phyloP scores from a whole-genome alignment of 2,888 invertebrate species.

The Mimumesa dahlbomi region DNA sequence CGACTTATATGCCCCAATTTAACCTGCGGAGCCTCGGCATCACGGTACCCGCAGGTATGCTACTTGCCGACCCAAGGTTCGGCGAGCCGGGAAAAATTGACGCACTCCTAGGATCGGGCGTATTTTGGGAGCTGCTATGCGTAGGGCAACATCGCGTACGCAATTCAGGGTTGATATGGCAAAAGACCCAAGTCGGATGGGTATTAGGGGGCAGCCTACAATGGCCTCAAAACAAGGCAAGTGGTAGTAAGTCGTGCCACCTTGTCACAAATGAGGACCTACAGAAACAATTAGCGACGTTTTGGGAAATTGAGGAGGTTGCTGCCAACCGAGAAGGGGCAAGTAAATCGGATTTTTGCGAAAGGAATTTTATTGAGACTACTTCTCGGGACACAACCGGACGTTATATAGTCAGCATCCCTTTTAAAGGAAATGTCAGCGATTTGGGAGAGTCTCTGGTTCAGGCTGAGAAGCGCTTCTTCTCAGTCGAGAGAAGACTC shows the following conservation, averaged over 20 bases:
- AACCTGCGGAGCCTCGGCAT: not conserved
- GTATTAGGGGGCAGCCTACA: not conserved
- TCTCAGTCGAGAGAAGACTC: not conserved
- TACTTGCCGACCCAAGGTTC: slow-evolving; percentile 15
- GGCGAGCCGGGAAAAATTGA: slow-evolving; percentile 9
- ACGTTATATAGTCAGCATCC: slow-evolving; percentile 4
- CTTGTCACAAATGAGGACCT: slow-evolving; percentile 1
- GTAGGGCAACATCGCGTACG: slow-evolving; percentile 7
- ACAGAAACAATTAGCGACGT: not conserved
- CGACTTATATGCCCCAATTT: not conserved
- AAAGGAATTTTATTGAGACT: not conserved
- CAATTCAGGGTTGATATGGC: not conserved
- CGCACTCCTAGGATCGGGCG: slow-evolving; percentile 9
- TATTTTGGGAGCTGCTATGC: slow-evolving; percentile 26
- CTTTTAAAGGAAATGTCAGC: not conserved
- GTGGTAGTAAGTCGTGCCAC: not conserved
- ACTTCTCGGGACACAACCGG: not conserved
- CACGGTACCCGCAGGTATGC: not conserved
- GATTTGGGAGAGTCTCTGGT: not conserved
- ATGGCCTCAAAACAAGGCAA: not conserved
- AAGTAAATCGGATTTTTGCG: not conserved
- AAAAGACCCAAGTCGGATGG: slow-evolving; percentile 22
- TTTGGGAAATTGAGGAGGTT: slow-evolving; percentile 21
- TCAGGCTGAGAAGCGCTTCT: not conserved
- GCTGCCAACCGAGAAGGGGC: too few relatives aligned